These are phyloP conservation scores for Dermatemys mawii DNA, from an alignment of 2,113 vertebrate genomes.

Conservation along the genomic window DNA sequence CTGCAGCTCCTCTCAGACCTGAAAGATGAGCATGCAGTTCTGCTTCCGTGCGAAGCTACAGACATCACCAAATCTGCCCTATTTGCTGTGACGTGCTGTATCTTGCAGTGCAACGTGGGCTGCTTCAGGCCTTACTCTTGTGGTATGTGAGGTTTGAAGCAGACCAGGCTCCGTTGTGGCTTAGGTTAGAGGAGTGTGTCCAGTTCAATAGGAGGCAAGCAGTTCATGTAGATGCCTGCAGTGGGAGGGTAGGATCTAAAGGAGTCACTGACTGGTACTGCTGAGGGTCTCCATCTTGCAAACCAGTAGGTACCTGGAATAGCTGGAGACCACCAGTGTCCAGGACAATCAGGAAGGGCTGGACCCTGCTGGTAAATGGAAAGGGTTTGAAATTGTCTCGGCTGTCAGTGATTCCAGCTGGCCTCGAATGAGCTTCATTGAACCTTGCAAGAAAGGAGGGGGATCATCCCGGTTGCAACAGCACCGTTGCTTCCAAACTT, in stretches of 20 bases:
- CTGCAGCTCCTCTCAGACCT: neutral
- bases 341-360: neutral
- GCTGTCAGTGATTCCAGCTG: neutral
- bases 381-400: rapidly evolving
- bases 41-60: neutral
- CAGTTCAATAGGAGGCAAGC: neutral
- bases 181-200: neutral
- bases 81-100: no score
- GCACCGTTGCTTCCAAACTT: neutral
- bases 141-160: neutral
- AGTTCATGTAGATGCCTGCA: neutral
- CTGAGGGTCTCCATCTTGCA: neutral
- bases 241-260: neutral
- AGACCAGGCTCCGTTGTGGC: neutral
- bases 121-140: neutral
- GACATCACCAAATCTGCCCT: no score
- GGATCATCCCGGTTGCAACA: neutral
- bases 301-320: neutral
- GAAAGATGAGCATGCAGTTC: neutral
- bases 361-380: neutral
- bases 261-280: neutral
- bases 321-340: neutral
- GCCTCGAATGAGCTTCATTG: neutral
- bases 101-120: neutral
- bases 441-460: neutral